These are phyloP conservation scores for Caenorhabditis doughertyi DNA, from an alignment of 2,888 invertebrate species.

Conservation along the genomic window DNA sequence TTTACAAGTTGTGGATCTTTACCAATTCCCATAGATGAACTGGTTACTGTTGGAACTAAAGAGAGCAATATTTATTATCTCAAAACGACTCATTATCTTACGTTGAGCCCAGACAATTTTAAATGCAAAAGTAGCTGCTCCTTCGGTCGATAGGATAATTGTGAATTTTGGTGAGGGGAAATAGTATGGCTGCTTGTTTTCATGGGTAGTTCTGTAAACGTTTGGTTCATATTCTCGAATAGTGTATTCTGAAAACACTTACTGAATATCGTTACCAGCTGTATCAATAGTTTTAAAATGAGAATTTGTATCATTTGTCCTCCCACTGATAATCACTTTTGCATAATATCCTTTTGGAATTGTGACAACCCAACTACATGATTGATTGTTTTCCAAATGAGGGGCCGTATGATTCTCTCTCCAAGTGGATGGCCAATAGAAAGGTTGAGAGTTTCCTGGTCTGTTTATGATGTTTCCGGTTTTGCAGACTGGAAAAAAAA, in stretches of 20 bases:
- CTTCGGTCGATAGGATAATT: conserved; percentile 3
- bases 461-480: conserved; percentile 22
- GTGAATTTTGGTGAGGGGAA: conserved; percentile 35
- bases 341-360: conserved; percentile 38
- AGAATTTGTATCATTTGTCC: not conserved
- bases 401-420: conserved; percentile 34
- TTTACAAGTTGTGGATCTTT: not conserved
- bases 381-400: not conserved
- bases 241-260: not conserved
- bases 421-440: conserved; percentile 39
- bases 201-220: conserved; percentile 24
- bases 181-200: conserved; percentile 37
- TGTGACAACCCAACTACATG: conserved; percentile 44
- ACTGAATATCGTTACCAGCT: conserved; percentile 28
- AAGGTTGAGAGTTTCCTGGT: not conserved
- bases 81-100: not conserved
- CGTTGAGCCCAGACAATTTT: conserved; percentile 30
- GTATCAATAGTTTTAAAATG: conserved; percentile 33
- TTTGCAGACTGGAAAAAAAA: conserved; percentile 10
- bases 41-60: conserved; percentile 11
- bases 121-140: conserved; percentile 22
- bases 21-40: not conserved
- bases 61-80: not conserved
- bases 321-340: conserved; percentile 41
- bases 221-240: not conserved